These are phyloP conservation scores for Myotis yumanensis DNA, from an alignment of 2,113 vertebrate genomes.

Conservation along the genomic window DNA sequence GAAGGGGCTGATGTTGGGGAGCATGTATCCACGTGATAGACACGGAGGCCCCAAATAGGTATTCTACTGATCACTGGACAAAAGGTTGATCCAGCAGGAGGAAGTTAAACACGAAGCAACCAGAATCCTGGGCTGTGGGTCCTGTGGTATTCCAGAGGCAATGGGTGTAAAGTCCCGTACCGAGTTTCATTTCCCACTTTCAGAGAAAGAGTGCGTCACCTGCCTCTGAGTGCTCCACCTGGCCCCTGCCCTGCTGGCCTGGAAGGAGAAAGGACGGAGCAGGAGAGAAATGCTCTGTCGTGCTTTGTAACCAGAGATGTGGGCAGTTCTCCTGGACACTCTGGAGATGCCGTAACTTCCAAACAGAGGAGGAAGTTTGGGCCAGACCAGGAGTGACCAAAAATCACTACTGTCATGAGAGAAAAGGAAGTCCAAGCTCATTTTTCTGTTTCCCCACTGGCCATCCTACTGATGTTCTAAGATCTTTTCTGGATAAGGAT, in stretches of 20 bases:
- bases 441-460: background rate
- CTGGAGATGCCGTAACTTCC: background rate
- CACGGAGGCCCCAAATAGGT: background rate
- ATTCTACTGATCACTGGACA: background rate
- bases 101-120: background rate
- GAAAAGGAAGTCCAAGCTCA: background rate
- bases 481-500: background rate
- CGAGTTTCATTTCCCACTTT: constrained; percentile 56
- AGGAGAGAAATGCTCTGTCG: background rate
- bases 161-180: background rate
- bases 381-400: background rate
- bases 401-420: background rate
- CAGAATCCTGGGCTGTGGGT: background rate
- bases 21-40: background rate
- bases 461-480: background rate
- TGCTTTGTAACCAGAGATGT: background rate
- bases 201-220: background rate
- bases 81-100: background rate
- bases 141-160: background rate
- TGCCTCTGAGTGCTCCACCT: background rate
- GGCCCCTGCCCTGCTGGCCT: background rate
- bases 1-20: background rate
- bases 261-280: background rate
- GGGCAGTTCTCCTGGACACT: background rate
- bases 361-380: constrained; percentile 28